phyloP scores from a whole-genome alignment of 2,797 vertebrate species.

The Hipposideros larvatus region DNA sequence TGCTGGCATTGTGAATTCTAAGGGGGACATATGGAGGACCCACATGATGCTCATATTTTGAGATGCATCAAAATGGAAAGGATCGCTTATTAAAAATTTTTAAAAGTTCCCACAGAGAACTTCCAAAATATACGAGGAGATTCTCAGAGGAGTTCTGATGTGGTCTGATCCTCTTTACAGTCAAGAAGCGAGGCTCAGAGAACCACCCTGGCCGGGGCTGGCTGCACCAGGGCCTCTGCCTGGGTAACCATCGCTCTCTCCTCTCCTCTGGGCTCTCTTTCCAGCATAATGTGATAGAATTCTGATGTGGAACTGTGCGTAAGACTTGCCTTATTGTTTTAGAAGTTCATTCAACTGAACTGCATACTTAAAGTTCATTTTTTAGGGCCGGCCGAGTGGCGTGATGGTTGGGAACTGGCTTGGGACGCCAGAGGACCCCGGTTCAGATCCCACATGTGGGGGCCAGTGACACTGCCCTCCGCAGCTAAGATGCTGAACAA shows the following conservation, averaged over 20 bases:
- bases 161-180: neutral
- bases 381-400: neutral
- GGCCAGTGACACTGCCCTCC: too few relatives aligned
- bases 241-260: rapidly evolving
- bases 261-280: rapidly evolving
- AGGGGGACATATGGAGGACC: neutral
- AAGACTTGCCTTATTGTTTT: neutral
- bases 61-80: neutral
- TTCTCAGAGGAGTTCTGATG: neutral
- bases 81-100: conserved; percentile 16
- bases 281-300: neutral
- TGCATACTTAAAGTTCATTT: neutral
- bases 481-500: too few relatives aligned
- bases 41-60: neutral
- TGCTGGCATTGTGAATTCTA: neutral
- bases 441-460: too few relatives aligned
- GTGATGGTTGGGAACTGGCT: too few relatives aligned
- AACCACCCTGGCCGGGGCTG: neutral
- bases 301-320: rapidly evolving
- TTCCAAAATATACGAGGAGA: neutral
- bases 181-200: neutral
- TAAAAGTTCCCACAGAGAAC: conserved; percentile 8
- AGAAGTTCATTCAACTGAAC: neutral
- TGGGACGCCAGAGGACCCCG: too few relatives aligned
- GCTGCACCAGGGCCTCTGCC: neutral